Base-by-base conservation (phyloP, 1,140 invertebrate genomes). In the Drosophila punjabiensis region DNA sequence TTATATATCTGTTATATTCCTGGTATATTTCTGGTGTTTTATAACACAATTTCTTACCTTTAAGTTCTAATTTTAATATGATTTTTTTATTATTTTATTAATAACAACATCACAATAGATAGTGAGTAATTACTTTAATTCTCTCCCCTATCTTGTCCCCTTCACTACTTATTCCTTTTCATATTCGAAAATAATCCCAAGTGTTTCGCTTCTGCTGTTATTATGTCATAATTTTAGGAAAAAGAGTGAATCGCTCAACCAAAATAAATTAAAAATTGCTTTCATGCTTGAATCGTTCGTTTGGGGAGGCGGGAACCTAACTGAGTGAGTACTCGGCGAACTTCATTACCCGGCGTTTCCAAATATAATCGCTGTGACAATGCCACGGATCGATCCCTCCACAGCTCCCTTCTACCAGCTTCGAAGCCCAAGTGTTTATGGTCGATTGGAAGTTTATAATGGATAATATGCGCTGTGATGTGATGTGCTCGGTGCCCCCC, bases 191-290 rank as follows among this genome's bases (percentile, higher is more conserved):
- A 37, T 16, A 16, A 16, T 37, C 14, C 18, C 1, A 16, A 56
- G 53, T 56, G 55, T 76, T 52, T 43, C 13, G 61, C 41, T 80
- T 63, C 60, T 56, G 60, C 47, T 82, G 87, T 73, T 85, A 90
- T 90, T 90, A 90, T 90, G 86, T 91, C 86, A 90, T 90, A 90
- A 90, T 90, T 91, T 90, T 90, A 91, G 87, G 79, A 91, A 91
- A 89, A 87, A 75, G 24, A 75, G 71, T 90, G 58, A 90, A 91
- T 80, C 86, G 86, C 82, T 90, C 73, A 90, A 89, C 86, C 86
- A 90, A 90, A 90, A 86, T 90, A 90, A 90, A 91, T 90, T 91
- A 91, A 90, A 90, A 90, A 90, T 91, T 90, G 86, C 79, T 90
- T 90, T 90, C 86, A 90, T 90, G 86, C 87, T 86, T 90, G 86